Evolutionary conservation across 1,140 invertebrate genomes (phyloP), one percentile per base, ranked within the genome.

Genomic region (Diachasma alloeum): DNA sequence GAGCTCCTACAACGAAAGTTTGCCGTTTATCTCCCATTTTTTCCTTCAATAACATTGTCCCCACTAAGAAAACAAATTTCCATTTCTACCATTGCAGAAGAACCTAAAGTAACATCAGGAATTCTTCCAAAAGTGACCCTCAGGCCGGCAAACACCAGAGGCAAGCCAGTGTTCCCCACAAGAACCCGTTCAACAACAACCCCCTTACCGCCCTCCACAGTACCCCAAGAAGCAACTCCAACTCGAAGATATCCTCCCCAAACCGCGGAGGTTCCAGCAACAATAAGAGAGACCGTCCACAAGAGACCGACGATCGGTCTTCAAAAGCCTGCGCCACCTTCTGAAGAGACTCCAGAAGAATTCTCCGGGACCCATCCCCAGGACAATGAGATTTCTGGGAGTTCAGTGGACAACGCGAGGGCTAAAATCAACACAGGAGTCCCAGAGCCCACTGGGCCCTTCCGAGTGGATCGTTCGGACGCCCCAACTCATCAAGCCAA

Each of bases 401-500:
- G 90, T 56, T 90, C 90, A 4, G 90, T 91, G 2, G 87, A 91
- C 39, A 90, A 90, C 39, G 90, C 90, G 6, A 86, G 89, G 19
- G 84, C 90, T 68, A 90, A 91, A 76, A 84, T 91, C 78, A 87
- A 89, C 89, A 84, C 92, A 83, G 79, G 93, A 89, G 74, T 94
- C 91, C 81, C 94, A 90, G 81, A 95, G 92, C 87, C 90, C 9
- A 87, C 88, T 0, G 90, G 95, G 0, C 94, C 94, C 0, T 91
- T 91, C 72, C 91, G 92, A 0, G 92, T 94, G 0, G 94, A 95
- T 75, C 92, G 91, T 46, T 92, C 93, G 36, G 90, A 92, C 24
- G 91, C 92, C 59, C 87, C 91, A 11, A 91, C 92, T 0, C 91
- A 93, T 75, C 95, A 94, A 36, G 94, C 94, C 0, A 93, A 94